Evolutionary conservation across 2,113 vertebrate genomes (phyloP).

Genomic region (Macrotus californicus): DNA sequence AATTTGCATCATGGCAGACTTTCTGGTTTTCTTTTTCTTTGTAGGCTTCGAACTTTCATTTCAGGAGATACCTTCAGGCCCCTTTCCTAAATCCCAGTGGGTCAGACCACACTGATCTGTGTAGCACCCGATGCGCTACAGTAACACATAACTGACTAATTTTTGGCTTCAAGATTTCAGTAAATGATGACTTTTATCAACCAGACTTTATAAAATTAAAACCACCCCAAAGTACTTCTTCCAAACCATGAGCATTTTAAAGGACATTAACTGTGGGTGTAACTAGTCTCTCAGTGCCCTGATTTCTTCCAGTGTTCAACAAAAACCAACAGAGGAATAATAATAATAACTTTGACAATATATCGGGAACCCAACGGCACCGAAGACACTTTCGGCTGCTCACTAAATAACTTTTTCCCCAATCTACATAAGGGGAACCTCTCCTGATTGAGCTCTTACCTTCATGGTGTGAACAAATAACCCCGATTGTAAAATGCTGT

Average conservation of each 20-base stretch:
- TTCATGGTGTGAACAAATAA: not conserved
- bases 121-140: not conserved
- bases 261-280: not conserved
- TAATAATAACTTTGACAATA: not conserved
- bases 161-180: not conserved
- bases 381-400: not conserved
- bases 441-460: not conserved
- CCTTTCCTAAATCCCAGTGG: not conserved
- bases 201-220: not conserved
- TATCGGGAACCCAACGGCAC: not conserved
- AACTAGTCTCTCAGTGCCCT: not conserved
- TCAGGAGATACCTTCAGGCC: not conserved
- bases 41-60: not conserved
- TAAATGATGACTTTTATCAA: not conserved
- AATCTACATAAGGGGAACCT: not conserved
- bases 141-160: not conserved
- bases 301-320: not conserved
- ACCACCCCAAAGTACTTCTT: too few relatives aligned
- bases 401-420: not conserved
- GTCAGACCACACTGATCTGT: not conserved
- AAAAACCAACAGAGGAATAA: not conserved
- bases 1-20: not conserved
- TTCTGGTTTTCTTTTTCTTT: not conserved
- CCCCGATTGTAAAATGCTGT: constrained; percentile 8
- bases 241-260: not conserved